These are phyloP conservation scores for Amiota minor DNA, from an alignment of 2,888 invertebrate genomes.

Conservation along the genomic window DNA sequence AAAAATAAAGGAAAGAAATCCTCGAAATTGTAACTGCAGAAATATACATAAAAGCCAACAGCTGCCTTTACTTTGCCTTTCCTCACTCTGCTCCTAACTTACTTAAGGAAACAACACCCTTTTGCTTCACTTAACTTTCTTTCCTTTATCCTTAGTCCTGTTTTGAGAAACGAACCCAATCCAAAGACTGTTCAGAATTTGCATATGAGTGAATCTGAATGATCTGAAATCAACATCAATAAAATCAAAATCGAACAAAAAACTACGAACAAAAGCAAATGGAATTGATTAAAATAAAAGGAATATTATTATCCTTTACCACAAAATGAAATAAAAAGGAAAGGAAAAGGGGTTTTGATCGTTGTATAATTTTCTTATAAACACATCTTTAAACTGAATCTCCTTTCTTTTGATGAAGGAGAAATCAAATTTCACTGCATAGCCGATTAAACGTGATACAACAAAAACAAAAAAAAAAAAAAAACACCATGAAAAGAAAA, in stretches of 20 bases:
- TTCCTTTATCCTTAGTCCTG: not conserved
- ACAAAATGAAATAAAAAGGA: not conserved
- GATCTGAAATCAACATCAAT: constrained; percentile 12
- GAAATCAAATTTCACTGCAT: constrained; percentile 27
- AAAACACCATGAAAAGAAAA: not conserved
- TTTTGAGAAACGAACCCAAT: not conserved
- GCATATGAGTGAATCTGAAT: constrained; percentile 33
- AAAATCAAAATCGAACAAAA: constrained; percentile 13
- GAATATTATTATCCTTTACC: constrained; percentile 24
- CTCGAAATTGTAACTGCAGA: constrained; percentile 5
- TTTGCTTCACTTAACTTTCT: not conserved
- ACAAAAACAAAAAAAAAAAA: constrained; percentile 4
- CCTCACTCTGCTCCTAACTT: not conserved
- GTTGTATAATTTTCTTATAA: constrained; percentile 24
- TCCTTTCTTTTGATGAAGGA: too few species aligned
- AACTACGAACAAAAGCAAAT: not conserved
- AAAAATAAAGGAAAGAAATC: too few species aligned
- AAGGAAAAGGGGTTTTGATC: constrained; percentile 14
- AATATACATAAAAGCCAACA: not conserved
- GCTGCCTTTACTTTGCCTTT: constrained; percentile 5
- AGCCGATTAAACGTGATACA: constrained; percentile 18
- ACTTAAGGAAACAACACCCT: not conserved
- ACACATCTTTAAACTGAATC: not conserved
- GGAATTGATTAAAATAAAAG: not conserved
- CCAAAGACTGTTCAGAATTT: constrained; percentile 24